Evolutionary conservation across 2,888 invertebrate genomes (phyloP), one percentile per base, ranked within the genome.

Genomic region (Itoplectis maculator): DNA sequence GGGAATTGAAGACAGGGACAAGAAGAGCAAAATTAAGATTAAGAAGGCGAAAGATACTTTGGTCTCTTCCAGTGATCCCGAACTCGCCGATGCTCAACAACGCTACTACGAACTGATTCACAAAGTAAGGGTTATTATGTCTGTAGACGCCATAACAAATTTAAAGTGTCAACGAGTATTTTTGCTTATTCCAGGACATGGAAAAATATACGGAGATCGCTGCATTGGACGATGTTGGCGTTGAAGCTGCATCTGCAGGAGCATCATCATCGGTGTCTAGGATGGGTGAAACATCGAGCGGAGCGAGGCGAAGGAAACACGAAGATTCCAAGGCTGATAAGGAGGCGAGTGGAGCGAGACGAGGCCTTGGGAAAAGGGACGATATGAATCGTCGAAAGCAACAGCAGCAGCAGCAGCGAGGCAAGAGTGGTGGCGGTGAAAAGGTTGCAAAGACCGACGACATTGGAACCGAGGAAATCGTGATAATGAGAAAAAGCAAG

Each of bases 101-200:
- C 87, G 87, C 69, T 92, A 89, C 79, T 88, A 87, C 61, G 88
- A 89, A 40, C 84, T 88, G 15, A 81, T 92, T 9, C 85, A 88
- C 51, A 88, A 87, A 86, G 90, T 90, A 79, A 68, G 75, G 8
- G 49, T 15, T 35, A 23, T 51, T 6, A 8, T 37, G 51, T 37
- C 13, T 63, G 29, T 5, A 29, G 29, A 29, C 5, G 29, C 29
- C n/a, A n/a, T n/a, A n/a, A n/a, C n/a, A n/a, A n/a, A n/a, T n/a
- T n/a, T n/a, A 29, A 29, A 29, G 29, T 29, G 29, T 29, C 3
- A 29, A 29, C 2, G 5, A 5, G 29, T 5, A 29, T 29, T 29
- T 29, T 5, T 5, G 29, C n/a, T 85, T 66, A 63, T 81, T 82
- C 72, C 77, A 90, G 90, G 90, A 90, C 79, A 88, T 82, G 79